Evolutionary conservation across 2,113 vertebrate genomes (phyloP).

Genomic region (Pterocles gutturalis): DNA sequence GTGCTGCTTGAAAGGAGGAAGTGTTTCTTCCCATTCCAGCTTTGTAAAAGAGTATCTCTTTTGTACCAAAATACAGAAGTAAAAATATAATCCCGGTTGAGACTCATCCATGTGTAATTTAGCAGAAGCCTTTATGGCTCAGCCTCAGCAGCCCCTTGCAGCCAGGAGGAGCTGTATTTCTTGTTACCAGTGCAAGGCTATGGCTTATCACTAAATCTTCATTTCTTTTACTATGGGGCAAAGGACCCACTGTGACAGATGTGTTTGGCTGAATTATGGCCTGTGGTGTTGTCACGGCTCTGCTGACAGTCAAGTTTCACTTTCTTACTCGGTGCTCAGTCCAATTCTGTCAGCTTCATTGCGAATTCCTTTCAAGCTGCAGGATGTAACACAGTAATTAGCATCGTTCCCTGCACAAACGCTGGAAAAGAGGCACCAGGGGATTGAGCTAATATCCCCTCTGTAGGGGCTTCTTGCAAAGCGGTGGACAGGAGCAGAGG

Average conservation of each 20-base stretch:
- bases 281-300: background rate
- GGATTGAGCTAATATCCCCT: constrained; percentile 36
- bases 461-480: background rate
- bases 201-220: background rate
- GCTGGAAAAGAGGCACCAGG: background rate
- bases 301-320: background rate
- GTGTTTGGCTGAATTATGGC: background rate
- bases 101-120: background rate
- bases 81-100: background rate
- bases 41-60: background rate
- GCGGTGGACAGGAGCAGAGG: background rate
- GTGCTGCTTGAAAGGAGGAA: background rate
- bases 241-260: background rate
- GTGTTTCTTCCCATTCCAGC: background rate
- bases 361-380: constrained; percentile 29
- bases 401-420: background rate
- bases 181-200: background rate
- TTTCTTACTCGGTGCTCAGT: background rate
- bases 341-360: background rate
- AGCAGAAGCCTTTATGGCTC: background rate
- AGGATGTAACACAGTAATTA: constrained; percentile 26
- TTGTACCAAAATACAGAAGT: background rate
- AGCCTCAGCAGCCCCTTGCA: background rate
- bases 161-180: constrained; percentile 32
- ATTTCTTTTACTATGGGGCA: background rate